Evolutionary conservation across 2,113 vertebrate genomes (phyloP).

Genomic region (Opisthocomus hoazin): DNA sequence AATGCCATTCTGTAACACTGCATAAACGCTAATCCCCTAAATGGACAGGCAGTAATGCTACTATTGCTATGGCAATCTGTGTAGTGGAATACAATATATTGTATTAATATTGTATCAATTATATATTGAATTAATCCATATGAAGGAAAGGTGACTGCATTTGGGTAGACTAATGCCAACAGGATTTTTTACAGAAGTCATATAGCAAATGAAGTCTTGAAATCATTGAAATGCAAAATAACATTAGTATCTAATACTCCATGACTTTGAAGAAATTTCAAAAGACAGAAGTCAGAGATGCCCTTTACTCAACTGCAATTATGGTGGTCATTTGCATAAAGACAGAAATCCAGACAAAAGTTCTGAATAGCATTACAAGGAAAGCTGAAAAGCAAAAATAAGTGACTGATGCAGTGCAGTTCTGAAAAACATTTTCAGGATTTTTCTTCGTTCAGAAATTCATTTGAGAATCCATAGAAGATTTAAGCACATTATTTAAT

Average conservation of each 20-base stretch:
- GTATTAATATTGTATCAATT: no score
- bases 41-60: background rate
- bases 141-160: background rate
- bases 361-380: background rate
- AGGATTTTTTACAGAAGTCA: background rate
- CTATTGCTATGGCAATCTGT: background rate
- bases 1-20: background rate
- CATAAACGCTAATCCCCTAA: background rate
- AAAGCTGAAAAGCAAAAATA: background rate
- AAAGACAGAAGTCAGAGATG: background rate
- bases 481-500: background rate
- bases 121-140: background rate
- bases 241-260: background rate
- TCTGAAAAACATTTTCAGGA: background rate
- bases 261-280: conserved; percentile 1
- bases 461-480: background rate
- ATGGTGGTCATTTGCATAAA: background rate
- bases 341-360: background rate
- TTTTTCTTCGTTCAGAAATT: background rate
- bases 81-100: background rate
- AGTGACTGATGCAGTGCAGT: background rate
- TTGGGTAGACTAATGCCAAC: background rate
- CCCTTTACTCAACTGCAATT: background rate
- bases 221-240: conserved; percentile 46
- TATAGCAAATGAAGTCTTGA: conserved; percentile 21